Evolutionary conservation across 2,888 invertebrate genomes (phyloP), one percentile per base, ranked within the genome.

Genomic region (Dolichomitus sp.): DNA sequence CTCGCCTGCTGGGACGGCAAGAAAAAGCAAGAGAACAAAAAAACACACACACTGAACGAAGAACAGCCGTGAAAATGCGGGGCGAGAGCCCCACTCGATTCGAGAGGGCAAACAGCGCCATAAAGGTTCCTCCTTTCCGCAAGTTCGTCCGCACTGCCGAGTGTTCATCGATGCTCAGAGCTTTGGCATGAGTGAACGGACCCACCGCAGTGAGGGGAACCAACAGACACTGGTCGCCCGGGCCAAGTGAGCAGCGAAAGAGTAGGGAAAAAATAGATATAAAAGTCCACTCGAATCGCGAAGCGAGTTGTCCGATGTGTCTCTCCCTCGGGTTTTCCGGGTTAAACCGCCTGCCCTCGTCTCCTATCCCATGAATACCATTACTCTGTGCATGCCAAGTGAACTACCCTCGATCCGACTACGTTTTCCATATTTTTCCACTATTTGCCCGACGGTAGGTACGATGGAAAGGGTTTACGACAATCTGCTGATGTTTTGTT

Each of bases 21-120:
- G 33, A 76, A 30, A 59, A 68, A 50, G 11, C 12, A 11, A 37
- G 48, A 45, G 63, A 57, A 45, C 40, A 65, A 74, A 65, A 61
- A 59, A 23, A n/a, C 27, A 65, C 30, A 50, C 23, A 61, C 48
- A 74, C n/a, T 4, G 45, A 68, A 61, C 23, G 37, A 75, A 81
- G 37, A 72, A 72, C 68, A 74, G 80, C 75, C 63, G 77, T 77
- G 78, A 81, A 81, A 85, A 83, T 72, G 83, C 73, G 82, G 74
- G 69, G 82, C 57, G 63, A 77, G 85, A 84, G 76, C 63, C 50
- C 70, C 75, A 88, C 89, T 88, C 86, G 88, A 88, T 81, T 82
- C 87, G 86, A 90, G 90, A 89, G 89, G 87, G 88, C 89, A 90
- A 90, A 91, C 90, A 90, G 89, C 86, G 81, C 88, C 88, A 91